A percentile compares a stretch with the other conserved stretches of the same genome.
phyloP scores from a whole-genome alignment of 2,888 invertebrate species.

The Sphaerophoria taeniata region DNA sequence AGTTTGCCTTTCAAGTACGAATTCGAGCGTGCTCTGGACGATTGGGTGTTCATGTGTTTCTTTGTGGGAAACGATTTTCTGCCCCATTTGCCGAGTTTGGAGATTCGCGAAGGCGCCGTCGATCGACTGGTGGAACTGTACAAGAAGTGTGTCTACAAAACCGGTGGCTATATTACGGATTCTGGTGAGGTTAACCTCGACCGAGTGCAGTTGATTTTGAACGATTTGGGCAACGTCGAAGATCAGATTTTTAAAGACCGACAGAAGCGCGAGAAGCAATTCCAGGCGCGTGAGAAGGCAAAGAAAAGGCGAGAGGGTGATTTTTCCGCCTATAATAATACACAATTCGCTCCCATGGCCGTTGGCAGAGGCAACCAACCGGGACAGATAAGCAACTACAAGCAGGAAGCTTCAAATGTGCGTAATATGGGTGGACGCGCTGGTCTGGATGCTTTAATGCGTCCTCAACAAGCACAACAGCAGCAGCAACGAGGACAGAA shows the following conservation, averaged over 20 bases:
- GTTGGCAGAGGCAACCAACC: constrained; percentile 85
- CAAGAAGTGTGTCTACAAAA: constrained; percentile 96
- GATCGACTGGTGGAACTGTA: constrained; percentile 96
- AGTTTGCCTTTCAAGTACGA: constrained; percentile 97
- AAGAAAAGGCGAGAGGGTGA: constrained; percentile 87
- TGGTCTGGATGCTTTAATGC: constrained; percentile 47
- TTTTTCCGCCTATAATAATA: constrained; percentile 87
- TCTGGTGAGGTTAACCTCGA: constrained; percentile 96
- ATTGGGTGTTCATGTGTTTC: constrained; percentile 99
- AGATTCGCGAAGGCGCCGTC: constrained; percentile 98
- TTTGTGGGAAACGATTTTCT: constrained; percentile 99
- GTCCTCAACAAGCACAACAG: constrained; percentile 67
- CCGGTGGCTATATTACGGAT: constrained; percentile 97
- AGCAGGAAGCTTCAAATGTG: constrained; percentile 88
- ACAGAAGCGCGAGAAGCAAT: constrained; percentile 92
- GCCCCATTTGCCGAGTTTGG: constrained; percentile 98
- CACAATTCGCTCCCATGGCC: constrained; percentile 88
- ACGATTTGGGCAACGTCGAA: constrained; percentile 95
- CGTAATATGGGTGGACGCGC: constrained; percentile 79
- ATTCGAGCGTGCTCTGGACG: constrained; percentile 97
- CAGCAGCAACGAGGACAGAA: constrained; percentile 82
- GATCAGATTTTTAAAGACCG: constrained; percentile 98
- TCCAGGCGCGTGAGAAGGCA: constrained; percentile 90
- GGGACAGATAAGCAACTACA: constrained; percentile 86
- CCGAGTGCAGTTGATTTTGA: constrained; percentile 97